Base-by-base conservation (phyloP, 2,888 invertebrate species). In the Spodoptera littoralis region DNA sequence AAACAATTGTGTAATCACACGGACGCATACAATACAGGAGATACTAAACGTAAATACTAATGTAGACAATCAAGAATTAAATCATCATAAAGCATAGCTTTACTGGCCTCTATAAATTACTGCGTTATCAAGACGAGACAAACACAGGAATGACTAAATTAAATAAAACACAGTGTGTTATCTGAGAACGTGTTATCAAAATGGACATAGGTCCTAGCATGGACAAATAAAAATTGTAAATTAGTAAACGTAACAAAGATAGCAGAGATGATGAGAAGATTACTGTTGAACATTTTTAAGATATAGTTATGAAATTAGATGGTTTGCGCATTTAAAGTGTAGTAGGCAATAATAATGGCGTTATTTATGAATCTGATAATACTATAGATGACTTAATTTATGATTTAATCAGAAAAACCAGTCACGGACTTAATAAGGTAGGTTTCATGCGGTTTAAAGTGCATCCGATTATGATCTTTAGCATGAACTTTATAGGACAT, bases 51-150 rank as follows among this genome's bases (percentile, higher is more conserved):
- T 86, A 92, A 91, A 91, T 90, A 89, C 85, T 83, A 81, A 77
- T 75, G 85, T 84, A 79, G 80, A 85, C 89, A 89, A 89, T 90
- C 87, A 88, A 86, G 87, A 88, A 90, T 90, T 90, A 90, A 90
- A 91, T 89, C 88, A 90, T 90, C 88, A 87, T 92, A 91, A 91
- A 92, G 84, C 85, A 85, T 88, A 87, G 87, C 90, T 90, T 89
- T 88, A 85, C 91, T 90, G 86, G 88, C 90, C 91, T 89, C 87
- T 90, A 92, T 92, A 93, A 92, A 92, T 92, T 90, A 91, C 83
- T 63, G 63, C 80, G 81, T 88, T 93, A 93, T 93, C 91, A 81
- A 79, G 78, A 65, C 27, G 63, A 80, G 75, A 84, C 89, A 92
- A 91, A 91, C 91, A 90, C 63, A 79, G 78, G 88, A 85, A 88